Percentiles rank a stretch among this genome's conserved stretches.
Evolutionary conservation across 2,888 invertebrate species (phyloP).

Genomic region (Altica lythri): DNA sequence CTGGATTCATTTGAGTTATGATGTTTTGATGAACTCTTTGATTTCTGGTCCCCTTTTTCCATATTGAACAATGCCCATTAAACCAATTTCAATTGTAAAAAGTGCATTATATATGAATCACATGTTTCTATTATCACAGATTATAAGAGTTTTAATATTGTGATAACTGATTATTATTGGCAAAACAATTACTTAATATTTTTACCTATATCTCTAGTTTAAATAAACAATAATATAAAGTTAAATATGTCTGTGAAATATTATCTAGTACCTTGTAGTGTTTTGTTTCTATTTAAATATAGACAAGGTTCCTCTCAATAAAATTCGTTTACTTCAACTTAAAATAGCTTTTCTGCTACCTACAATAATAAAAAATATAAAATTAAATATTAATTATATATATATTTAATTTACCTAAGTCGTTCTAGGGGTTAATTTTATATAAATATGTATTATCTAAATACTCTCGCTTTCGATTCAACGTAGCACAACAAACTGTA

Average conservation of each 20-base stretch:
- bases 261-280: conserved; percentile 6
- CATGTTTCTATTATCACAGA: conserved; percentile 20
- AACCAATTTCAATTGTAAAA: not conserved
- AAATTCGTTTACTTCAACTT: no score
- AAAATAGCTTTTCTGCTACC: no score
- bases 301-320: not conserved
- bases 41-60: conserved; percentile 32
- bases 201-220: not conserved
- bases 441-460: no score
- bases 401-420: no score
- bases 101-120: not conserved
- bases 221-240: not conserved
- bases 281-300: not conserved
- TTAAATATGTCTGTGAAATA: not conserved
- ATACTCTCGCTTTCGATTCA: conserved; percentile 1
- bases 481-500: conserved; percentile 1
- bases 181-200: conserved; percentile 1
- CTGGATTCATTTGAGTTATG: conserved; percentile 67
- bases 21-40: conserved; percentile 20
- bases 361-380: not conserved
- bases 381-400: no score
- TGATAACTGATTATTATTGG: conserved; percentile 5
- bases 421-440: no score
- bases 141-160: not conserved
- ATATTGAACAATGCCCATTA: conserved; percentile 10